Percentiles rank a stretch among this genome's conserved stretches.
Evolutionary conservation across 2,797 vertebrate species (phyloP).

Genomic region (Sarcoramphus papa): DNA sequence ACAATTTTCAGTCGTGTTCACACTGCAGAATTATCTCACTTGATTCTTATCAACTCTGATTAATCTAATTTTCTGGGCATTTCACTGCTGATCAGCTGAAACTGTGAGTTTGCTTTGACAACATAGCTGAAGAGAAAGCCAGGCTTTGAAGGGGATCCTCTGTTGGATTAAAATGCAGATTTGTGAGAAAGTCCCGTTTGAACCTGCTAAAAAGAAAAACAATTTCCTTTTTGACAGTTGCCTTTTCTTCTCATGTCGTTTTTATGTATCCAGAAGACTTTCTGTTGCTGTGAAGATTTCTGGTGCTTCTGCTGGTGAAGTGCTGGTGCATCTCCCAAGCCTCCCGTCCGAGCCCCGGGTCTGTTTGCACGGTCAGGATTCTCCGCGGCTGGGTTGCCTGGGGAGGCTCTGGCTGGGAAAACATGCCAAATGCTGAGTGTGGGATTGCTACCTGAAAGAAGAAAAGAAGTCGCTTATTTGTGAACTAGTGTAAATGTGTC

Average conservation of each 20-base stretch:
- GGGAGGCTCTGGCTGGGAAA: not conserved
- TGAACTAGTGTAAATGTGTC: not conserved
- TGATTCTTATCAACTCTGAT: constrained; percentile 59
- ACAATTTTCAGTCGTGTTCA: not conserved
- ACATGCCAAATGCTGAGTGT: not conserved
- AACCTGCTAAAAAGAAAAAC: not conserved
- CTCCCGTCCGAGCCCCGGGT: not conserved
- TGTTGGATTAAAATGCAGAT: not conserved
- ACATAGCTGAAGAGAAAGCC: not conserved
- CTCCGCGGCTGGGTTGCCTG: not conserved
- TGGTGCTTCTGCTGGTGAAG: not conserved
- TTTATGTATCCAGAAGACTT: not conserved
- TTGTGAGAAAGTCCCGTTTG: not conserved
- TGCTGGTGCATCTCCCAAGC: not conserved
- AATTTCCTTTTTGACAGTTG: not conserved
- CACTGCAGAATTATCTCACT: constrained; percentile 29
- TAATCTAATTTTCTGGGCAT: constrained; percentile 46
- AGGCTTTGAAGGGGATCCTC: not conserved
- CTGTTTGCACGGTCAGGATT: not conserved
- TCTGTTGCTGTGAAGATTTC: not conserved
- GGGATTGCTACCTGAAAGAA: not conserved
- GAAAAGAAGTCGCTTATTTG: not conserved
- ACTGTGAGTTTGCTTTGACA: not conserved
- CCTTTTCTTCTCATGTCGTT: not conserved
- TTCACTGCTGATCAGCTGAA: constrained; percentile 9